Evolutionary conservation across 2,113 vertebrate species (phyloP).

Genomic region (Oreocharis arfaki): DNA sequence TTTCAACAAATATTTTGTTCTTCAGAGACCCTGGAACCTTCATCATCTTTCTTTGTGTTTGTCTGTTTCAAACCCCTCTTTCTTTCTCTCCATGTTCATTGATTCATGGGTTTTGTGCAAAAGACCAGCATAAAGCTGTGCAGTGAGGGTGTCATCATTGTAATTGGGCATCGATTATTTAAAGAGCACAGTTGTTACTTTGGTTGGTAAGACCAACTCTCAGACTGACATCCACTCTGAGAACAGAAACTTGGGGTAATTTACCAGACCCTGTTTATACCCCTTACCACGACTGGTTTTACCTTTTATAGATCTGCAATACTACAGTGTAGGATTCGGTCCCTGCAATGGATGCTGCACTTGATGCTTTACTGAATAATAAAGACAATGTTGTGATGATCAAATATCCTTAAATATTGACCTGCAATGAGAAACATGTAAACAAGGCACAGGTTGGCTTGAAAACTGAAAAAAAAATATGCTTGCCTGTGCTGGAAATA

Average conservation of each 20-base stretch:
- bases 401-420: not conserved
- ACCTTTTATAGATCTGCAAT: not conserved
- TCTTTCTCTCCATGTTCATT: not conserved
- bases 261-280: not conserved
- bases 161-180: constrained; percentile 47
- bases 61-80: not conserved
- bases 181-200: constrained; percentile 35
- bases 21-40: not conserved
- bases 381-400: not conserved
- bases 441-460: not conserved
- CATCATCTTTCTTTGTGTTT: not conserved
- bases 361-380: not conserved
- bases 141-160: not conserved
- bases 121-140: not conserved
- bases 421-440: not conserved
- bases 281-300: not conserved
- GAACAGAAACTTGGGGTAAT: constrained; percentile 20
- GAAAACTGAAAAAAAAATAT: not conserved
- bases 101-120: not conserved
- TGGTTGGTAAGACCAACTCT: constrained; percentile 35
- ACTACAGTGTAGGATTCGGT: not conserved
- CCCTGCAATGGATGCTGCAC: not conserved
- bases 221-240: constrained; percentile 1
- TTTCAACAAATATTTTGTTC: not conserved
- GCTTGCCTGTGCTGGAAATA: not conserved